Evolutionary conservation across 2,113 vertebrate species (phyloP).

Genomic region (Mustelus asterias): DNA sequence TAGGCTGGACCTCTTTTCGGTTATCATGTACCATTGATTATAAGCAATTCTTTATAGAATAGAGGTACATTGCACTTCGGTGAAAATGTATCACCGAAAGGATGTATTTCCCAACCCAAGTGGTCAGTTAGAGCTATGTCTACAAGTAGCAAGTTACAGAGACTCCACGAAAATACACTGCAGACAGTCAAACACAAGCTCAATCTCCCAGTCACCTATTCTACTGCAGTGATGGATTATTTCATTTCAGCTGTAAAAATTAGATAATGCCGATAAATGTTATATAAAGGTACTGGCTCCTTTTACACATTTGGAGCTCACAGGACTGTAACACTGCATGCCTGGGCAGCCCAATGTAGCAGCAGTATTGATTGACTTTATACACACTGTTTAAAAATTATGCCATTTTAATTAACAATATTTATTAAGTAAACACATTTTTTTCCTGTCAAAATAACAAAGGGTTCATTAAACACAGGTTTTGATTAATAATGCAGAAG

Average conservation of each 20-base stretch:
- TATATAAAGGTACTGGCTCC: background rate
- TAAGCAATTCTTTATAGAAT: background rate
- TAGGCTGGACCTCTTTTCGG: background rate
- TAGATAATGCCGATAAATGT: background rate
- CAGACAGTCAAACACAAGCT: background rate
- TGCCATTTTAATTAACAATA: background rate
- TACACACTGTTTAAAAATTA: background rate
- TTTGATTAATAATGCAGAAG: no score
- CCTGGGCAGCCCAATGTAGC: background rate
- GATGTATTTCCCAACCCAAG: background rate
- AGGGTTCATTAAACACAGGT: background rate
- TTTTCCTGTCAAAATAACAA: background rate
- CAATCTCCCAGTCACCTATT: background rate
- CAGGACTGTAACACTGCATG: background rate
- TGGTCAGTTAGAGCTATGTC: background rate
- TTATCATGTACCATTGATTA: no score
- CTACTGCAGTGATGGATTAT: background rate
- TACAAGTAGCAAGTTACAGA: background rate
- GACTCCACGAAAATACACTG: background rate
- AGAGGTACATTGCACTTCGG: background rate
- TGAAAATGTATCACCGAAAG: background rate
- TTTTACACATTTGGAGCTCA: background rate
- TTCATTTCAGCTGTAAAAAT: conserved; percentile 14
- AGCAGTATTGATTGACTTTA: background rate
- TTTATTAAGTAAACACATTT: background rate